These are phyloP conservation scores for Sylvilagus bachmani DNA, from an alignment of 2,113 vertebrate genomes.

Conservation along the genomic window DNA sequence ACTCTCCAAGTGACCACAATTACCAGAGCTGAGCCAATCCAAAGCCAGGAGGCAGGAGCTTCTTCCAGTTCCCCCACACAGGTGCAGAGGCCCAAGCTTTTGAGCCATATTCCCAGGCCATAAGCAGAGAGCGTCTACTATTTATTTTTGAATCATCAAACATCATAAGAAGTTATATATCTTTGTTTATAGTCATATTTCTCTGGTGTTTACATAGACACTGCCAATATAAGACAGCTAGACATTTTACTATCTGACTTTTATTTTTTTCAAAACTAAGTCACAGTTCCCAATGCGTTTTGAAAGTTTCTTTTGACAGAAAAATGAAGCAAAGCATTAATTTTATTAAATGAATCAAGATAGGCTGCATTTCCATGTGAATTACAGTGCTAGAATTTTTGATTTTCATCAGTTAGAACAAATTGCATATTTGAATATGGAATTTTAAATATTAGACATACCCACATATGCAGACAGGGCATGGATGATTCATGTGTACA, in stretches of 20 bases:
- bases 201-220: not conserved
- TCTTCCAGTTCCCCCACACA: no score
- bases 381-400: conserved; percentile 6
- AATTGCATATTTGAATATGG: conserved; percentile 35
- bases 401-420: conserved; percentile 8
- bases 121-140: not conserved
- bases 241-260: not conserved
- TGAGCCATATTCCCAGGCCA: no score
- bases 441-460: conserved; percentile 57
- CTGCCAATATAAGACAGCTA: not conserved
- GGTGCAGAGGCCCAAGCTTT: no score
- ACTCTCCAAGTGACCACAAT: no score
- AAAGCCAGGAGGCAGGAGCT: no score
- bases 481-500: conserved; percentile 31
- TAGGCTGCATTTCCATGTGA: conserved; percentile 2
- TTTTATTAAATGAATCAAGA: conserved; percentile 45
- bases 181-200: not conserved
- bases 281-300: conserved; percentile 46
- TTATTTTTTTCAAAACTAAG: conserved; percentile 44
- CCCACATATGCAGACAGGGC: conserved; percentile 39
- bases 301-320: not conserved
- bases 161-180: not conserved
- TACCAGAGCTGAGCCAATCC: no score
- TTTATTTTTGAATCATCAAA: not conserved
- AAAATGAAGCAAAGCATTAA: conserved; percentile 35